These are phyloP conservation scores for Cyaniris semiargus DNA, from an alignment of 2,888 invertebrate genomes.

Conservation along the genomic window DNA sequence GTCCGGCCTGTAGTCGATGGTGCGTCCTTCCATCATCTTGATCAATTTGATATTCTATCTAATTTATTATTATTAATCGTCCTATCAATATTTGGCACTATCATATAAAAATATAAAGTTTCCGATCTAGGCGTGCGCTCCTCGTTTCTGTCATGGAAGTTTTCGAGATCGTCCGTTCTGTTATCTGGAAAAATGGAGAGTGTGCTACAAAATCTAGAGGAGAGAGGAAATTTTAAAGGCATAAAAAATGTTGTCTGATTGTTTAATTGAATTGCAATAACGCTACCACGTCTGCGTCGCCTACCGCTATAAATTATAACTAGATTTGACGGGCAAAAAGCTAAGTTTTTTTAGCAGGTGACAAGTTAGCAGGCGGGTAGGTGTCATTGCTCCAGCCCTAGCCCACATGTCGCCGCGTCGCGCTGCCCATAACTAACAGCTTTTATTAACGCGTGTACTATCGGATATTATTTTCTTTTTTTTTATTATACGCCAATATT, in stretches of 20 bases:
- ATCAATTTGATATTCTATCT: slow-evolving; percentile 65
- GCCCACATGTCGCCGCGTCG: slow-evolving; percentile 74
- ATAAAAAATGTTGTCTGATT: slow-evolving; percentile 55
- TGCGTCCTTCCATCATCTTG: slow-evolving; percentile 80
- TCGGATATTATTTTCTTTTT: slow-evolving; percentile 42
- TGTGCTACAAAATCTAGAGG: slow-evolving; percentile 26
- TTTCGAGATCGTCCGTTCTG: slow-evolving; percentile 74
- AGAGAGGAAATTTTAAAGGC: slow-evolving; percentile 23
- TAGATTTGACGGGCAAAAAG: slow-evolving; percentile 67
- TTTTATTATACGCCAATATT: not conserved
- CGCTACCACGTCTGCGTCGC: slow-evolving; percentile 41
- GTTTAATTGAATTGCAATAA: slow-evolving; percentile 39
- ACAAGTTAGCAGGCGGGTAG: slow-evolving; percentile 73
- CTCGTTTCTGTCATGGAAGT: slow-evolving; percentile 72
- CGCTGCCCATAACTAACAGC: slow-evolving; percentile 58
- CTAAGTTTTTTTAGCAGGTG: slow-evolving; percentile 70
- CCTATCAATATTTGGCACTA: slow-evolving; percentile 73
- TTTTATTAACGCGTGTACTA: slow-evolving; percentile 72
- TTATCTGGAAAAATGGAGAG: slow-evolving; percentile 59
- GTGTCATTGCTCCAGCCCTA: slow-evolving; percentile 79
- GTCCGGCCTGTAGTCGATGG: slow-evolving; percentile 77
- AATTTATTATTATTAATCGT: slow-evolving; percentile 54
- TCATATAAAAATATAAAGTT: slow-evolving; percentile 70
- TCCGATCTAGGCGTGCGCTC: slow-evolving; percentile 57
- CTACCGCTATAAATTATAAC: slow-evolving; percentile 59